These are phyloP conservation scores for rat (Rattus norvegicus) DNA, from an alignment of 2,113 vertebrate genomes.

Conservation along the genomic window DNA sequence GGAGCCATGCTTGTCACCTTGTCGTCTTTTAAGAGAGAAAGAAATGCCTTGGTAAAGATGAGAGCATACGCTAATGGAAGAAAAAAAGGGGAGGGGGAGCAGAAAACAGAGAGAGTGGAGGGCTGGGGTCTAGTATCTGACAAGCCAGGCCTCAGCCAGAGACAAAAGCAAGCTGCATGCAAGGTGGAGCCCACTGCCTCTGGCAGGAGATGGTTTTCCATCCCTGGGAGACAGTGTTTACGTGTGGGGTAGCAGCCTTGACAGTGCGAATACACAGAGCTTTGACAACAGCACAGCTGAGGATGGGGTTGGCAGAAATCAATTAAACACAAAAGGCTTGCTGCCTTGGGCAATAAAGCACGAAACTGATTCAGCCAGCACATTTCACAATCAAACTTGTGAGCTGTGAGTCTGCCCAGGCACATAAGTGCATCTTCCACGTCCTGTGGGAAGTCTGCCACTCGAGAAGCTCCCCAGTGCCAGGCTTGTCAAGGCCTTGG, in stretches of 20 bases:
- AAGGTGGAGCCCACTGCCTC: not conserved
- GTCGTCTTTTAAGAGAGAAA: not conserved
- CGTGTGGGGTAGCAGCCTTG: rapidly evolving
- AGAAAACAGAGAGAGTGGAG: too few species aligned
- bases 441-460: not conserved
- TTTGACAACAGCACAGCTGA: rapidly evolving
- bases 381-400: not conserved
- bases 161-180: rapidly evolving
- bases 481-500: not conserved
- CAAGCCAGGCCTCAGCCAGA: not conserved
- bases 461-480: not conserved
- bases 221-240: not conserved
- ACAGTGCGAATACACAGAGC: not conserved
- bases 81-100: not conserved
- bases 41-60: not conserved
- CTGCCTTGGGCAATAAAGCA: not conserved
- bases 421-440: too few species aligned
- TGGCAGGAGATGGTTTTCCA: not conserved
- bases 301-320: rapidly evolving
- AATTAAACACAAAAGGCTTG: not conserved
- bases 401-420: not conserved
- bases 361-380: not conserved
- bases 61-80: not conserved
- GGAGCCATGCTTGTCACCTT: not conserved
- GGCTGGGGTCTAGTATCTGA: not conserved